Evolutionary conservation across 2,113 vertebrate genomes (phyloP).

Genomic region (Dasypus novemcinctus): DNA sequence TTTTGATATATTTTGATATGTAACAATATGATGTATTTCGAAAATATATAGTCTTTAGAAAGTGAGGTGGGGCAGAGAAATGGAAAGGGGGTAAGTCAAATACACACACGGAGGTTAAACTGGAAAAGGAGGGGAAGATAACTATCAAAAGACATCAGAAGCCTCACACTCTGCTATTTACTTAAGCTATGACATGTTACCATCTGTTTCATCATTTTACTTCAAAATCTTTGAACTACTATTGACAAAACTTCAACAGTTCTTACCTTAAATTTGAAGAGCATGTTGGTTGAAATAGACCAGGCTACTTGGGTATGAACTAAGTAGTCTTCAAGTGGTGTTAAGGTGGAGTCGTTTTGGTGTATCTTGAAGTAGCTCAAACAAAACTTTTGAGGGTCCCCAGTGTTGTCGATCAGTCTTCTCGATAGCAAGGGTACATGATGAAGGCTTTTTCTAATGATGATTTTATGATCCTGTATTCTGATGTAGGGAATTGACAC

Average conservation of each 20-base stretch:
- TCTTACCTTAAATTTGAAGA: not conserved
- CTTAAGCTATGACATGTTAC: not conserved
- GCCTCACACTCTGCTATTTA: not conserved
- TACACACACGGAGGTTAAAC: not conserved
- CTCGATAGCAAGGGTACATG: not conserved
- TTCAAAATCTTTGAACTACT: conserved; percentile 2
- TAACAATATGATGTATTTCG: not conserved
- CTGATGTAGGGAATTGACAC: conserved; percentile 91
- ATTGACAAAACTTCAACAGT: not conserved
- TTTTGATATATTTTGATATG: not conserved
- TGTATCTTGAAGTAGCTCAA: not conserved
- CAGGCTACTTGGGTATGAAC: not conserved
- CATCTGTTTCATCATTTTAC: not conserved
- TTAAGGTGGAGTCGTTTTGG: not conserved
- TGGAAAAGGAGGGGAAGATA: not conserved
- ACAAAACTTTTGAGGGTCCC: not conserved
- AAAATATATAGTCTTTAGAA: not conserved
- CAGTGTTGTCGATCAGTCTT: conserved; percentile 1
- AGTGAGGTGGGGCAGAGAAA: not conserved
- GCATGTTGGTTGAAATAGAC: not conserved
- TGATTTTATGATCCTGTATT: conserved; percentile 52
- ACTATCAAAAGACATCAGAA: not conserved
- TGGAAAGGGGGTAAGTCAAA: not conserved
- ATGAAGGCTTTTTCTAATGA: not conserved
- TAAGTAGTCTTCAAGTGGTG: not conserved